Evolutionary conservation across 2,113 vertebrate genomes (phyloP), one percentile per base, ranked within the genome.

Genomic region (Smithornis capensis): DNA sequence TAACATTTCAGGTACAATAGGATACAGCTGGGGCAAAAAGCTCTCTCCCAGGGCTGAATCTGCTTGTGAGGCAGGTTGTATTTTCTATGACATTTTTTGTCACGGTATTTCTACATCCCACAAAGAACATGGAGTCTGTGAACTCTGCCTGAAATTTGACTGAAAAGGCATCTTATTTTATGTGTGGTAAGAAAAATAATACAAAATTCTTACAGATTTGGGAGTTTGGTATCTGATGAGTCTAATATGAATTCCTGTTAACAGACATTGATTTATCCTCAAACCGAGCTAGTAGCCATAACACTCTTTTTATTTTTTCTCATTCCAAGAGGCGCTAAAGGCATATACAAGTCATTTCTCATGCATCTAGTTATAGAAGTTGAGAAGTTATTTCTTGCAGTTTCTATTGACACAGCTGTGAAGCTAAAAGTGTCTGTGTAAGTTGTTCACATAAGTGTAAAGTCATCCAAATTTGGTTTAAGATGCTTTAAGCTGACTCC

Each of bases 351-450:
- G 60, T 90, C 21, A 83, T 88, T 92, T 90, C 37, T 94, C 86
- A 76, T 0, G 0, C 42, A 57, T 85, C 45, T 93, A 87, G 69
- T 88, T 87, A 81, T 35, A 69, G 71, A 84, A 88, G 33, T n/a
- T 69, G 57, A 90, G 73, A 93, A 90, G 49, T 78, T 94, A 75
- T 84, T 92, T 83, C 67, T 92, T 91, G 27, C 29, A 10, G 27
- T 78, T 89, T 92, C 62, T 90, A 70, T 96, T 96, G 95, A 92
- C 84, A 85, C 81, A 96, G 90, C 92, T 95, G 84, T 79, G 83
- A 91, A 92, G 56, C 81, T 92, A 35, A 71, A 89, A 95, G 50
- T 75, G 23, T 84, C 77, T 68, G 9, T 62, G 10, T 77, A 56
- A 76, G 87, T 87, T 82, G 56, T 85, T 93, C 82, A 52, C 12